Conservation (phyloP, 2,888 invertebrate genomes). For the Plebejus anna region DNA sequence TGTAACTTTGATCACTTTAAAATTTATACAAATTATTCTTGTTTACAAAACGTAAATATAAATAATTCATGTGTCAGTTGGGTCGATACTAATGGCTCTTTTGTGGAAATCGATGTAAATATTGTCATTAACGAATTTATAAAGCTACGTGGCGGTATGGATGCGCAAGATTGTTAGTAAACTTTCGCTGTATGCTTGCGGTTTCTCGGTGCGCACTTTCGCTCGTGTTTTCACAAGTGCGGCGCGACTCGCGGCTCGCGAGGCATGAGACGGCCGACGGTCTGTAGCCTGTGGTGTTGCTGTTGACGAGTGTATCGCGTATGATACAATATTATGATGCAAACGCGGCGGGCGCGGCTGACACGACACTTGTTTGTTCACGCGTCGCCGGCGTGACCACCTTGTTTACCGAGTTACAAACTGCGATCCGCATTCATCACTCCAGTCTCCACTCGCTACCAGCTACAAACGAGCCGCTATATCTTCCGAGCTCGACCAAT, state of each 20-base stretch:
- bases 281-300: slow-evolving; percentile 23
- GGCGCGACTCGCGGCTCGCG: slow-evolving; percentile 6
- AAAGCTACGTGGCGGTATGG: slow-evolving; percentile 37
- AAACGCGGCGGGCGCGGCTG: slow-evolving; percentile 45
- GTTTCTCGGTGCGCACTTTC: slow-evolving; percentile 54
- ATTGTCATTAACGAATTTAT: slow-evolving; percentile 23
- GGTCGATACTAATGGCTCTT: background rate
- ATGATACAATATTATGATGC: slow-evolving; percentile 41
- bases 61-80: background rate
- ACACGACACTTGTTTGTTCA: slow-evolving; percentile 73
- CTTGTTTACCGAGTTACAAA: slow-evolving; percentile 66
- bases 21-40: slow-evolving; percentile 14
- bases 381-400: slow-evolving; percentile 67
- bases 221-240: slow-evolving; percentile 44
- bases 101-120: slow-evolving; percentile 10
- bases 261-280: background rate
- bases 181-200: slow-evolving; percentile 55
- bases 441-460: slow-evolving; percentile 30
- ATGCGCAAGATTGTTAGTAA: slow-evolving; percentile 45
- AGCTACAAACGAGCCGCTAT: slow-evolving; percentile 39
- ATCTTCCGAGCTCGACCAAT: background rate
- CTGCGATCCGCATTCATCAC: slow-evolving; percentile 58
- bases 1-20: background rate
- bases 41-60: slow-evolving; percentile 17
- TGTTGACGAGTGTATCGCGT: slow-evolving; percentile 40